Base-by-base conservation (phyloP, 1,140 invertebrate species). In the Drosophila rufa region DNA sequence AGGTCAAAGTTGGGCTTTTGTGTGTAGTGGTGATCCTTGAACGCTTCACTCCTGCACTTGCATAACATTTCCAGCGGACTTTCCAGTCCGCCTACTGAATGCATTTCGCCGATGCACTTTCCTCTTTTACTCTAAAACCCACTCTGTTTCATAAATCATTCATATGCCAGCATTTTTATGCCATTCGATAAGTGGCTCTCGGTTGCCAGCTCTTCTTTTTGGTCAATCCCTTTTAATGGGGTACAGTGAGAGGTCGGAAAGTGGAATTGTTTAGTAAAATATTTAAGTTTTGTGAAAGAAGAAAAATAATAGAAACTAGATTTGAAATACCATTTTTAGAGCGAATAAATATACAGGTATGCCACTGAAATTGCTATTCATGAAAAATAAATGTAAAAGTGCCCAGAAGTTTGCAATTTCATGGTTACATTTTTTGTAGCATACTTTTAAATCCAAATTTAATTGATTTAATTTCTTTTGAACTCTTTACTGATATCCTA, bases 61-160 rank as follows among this genome's bases (percentile, higher is more conserved):
- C 47, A 60, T 74, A 79, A 47, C 33, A 70, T 69, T 75, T 45
- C 33, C 22, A 56, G 43, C 59, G 40, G 7, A 50, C 73, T 70
- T 82, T 75, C 43, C 59, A 47, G 50, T 45, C 51, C 58, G 46
- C 71, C 64, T 48, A 60, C 59, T 62, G 61, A 68, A 87, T 80
- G 81, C 81, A 78, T 64, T 82, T 68, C 22, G 8, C 45, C 14
- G 46, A 59, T 59, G 38, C 19, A 47, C 19, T 61, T 40, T 50
- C 19, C 36, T 27, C 36, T 22, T 22, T 57, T 48, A n/a, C 64
- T 56, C 22, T 46, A 40, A 33, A 40, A 40, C 43, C 60, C 75
- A 56, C 64, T 57, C 27, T 56, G 64, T 65, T 66, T 87, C 71
- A 87, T 87, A 87, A 87, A 87, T 87, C 83, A 87, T 87, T 87